These are phyloP conservation scores for Pseudorectes ferrugineus DNA, from an alignment of 2,113 vertebrate genomes.

Conservation along the genomic window DNA sequence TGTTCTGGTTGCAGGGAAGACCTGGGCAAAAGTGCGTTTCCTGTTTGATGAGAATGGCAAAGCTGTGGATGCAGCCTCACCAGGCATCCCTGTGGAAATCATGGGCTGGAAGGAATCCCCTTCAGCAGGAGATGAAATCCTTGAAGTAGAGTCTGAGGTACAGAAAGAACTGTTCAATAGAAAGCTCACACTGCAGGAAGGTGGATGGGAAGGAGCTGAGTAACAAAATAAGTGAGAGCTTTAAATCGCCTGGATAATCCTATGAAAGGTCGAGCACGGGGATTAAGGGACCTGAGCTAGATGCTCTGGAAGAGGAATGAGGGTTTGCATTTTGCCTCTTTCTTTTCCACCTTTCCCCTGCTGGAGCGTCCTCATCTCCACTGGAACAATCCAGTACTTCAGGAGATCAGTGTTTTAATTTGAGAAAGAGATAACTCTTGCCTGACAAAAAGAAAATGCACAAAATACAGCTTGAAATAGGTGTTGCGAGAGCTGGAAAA, in stretches of 20 bases:
- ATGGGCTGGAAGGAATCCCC: constrained; percentile 91
- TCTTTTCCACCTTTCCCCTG: not conserved
- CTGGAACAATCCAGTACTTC: not conserved
- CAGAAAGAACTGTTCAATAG: not conserved
- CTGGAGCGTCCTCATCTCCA: not conserved
- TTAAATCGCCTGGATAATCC: not conserved
- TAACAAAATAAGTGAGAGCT: not conserved
- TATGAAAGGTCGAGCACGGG: rapidly evolving
- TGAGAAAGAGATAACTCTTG: not conserved
- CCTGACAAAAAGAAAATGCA: not conserved
- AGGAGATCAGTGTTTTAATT: not conserved
- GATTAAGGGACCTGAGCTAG: not conserved
- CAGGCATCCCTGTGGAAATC: constrained; percentile 85
- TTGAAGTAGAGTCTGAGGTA: constrained; percentile 96
- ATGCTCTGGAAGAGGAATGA: not conserved
- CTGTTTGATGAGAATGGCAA: constrained; percentile 87
- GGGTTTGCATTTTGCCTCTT: not conserved
- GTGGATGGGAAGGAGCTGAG: not conserved
- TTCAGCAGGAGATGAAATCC: constrained; percentile 88
- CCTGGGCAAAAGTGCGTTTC: constrained; percentile 91
- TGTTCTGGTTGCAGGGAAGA: constrained; percentile 86
- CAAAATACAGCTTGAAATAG: not conserved
- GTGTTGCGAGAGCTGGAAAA: not conserved
- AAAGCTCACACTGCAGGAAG: not conserved
- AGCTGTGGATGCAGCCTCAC: constrained; percentile 72